phyloP scores from a whole-genome alignment of 2,797 vertebrate species.

The Urocyon cinereoargenteus region DNA sequence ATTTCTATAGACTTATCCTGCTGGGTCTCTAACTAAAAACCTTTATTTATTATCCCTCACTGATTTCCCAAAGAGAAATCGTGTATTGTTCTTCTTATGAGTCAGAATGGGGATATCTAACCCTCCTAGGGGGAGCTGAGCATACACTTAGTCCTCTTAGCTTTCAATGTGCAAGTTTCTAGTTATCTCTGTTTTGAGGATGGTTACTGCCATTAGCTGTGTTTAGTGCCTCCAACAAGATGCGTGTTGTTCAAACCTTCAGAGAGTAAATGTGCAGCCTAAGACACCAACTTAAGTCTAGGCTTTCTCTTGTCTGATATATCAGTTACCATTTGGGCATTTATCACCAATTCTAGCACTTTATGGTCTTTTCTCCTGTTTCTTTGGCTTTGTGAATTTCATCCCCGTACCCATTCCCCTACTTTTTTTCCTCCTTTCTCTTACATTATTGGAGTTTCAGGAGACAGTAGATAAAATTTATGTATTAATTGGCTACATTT shows the following conservation, averaged over 20 bases:
- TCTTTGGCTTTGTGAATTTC: neutral
- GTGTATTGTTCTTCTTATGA: neutral
- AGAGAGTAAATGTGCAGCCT: neutral
- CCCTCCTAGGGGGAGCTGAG: neutral
- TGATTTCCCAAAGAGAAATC: neutral
- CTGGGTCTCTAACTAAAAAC: neutral
- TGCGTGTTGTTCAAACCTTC: neutral
- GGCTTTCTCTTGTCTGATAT: neutral
- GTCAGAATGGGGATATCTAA: neutral
- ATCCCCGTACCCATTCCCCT: fast-evolving
- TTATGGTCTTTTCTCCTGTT: neutral
- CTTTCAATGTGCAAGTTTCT: neutral
- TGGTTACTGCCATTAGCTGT: neutral
- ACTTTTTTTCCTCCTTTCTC: neutral
- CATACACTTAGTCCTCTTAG: neutral
- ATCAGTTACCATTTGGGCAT: neutral
- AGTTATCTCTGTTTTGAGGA: neutral
- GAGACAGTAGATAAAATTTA: neutral
- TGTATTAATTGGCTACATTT: neutral
- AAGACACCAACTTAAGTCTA: neutral
- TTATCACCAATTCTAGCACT: neutral
- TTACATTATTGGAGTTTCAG: neutral
- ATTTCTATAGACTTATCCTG: neutral
- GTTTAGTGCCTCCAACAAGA: neutral
- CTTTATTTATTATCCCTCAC: neutral